phyloP scores from a whole-genome alignment of 2,797 vertebrate genomes.

The Oryzias dopingdopingensis region DNA sequence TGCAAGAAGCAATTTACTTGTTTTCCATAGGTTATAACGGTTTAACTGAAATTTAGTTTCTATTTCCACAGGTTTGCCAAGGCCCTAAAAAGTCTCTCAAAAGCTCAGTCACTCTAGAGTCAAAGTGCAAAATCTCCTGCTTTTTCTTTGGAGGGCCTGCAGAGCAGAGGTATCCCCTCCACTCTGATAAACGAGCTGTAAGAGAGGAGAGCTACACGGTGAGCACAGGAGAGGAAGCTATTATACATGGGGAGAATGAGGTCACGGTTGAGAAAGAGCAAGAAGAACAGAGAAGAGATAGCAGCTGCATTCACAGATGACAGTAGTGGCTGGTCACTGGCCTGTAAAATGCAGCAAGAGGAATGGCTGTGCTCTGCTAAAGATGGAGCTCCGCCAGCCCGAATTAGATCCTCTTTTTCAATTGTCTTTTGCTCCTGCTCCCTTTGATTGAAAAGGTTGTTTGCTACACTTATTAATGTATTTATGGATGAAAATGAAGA shows the following conservation, averaged over 20 bases:
- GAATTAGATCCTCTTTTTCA: conserved; percentile 21
- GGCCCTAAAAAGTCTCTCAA: conserved; percentile 9
- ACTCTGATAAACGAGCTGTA: conserved; percentile 46
- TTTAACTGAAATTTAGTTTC: no score
- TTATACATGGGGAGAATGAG: conserved; percentile 33
- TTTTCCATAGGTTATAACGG: no score
- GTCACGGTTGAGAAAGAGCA: conserved; percentile 35
- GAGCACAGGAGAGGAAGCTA: conserved; percentile 17
- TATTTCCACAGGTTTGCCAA: neutral
- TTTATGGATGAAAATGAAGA: neutral
- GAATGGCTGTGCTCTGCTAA: conserved; percentile 16
- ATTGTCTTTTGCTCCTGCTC: conserved; percentile 12
- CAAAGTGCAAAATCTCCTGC: conserved; percentile 17
- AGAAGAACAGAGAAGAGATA: conserved; percentile 39
- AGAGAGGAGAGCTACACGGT: conserved; percentile 32
- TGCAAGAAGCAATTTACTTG: no score
- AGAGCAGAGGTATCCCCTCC: conserved; percentile 30
- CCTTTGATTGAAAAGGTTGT: conserved; percentile 11
- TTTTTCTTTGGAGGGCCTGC: conserved; percentile 15
- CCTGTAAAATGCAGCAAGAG: conserved; percentile 51
- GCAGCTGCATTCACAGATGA: conserved; percentile 48
- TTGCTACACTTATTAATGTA: conserved; percentile 10
- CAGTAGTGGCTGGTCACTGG: conserved; percentile 46
- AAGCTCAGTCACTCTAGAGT: conserved; percentile 1
- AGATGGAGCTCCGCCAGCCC: conserved; percentile 5